Evolutionary conservation across 2,888 invertebrate species (phyloP).

Genomic region (Helleia helle): DNA sequence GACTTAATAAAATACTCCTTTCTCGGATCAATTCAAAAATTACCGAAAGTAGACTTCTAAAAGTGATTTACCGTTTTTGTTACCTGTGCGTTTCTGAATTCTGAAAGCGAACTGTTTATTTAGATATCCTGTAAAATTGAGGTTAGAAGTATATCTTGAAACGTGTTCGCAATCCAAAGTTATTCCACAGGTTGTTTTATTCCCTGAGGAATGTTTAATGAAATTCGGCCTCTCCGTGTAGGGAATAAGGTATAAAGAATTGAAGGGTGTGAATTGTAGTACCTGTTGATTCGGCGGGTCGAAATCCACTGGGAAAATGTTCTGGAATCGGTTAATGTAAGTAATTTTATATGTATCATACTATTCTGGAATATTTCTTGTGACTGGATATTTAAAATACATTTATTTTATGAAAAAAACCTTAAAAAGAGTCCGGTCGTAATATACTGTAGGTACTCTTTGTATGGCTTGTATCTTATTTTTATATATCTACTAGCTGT

Average conservation of each 20-base stretch:
- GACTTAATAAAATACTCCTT: slow-evolving; percentile 4
- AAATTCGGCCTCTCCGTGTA: slow-evolving; percentile 42
- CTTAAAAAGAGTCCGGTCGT: too few relatives aligned
- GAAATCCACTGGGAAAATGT: slow-evolving; percentile 52
- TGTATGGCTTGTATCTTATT: too few relatives aligned
- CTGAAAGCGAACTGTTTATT: neutral
- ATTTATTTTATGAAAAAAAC: too few relatives aligned
- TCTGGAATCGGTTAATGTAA: slow-evolving; percentile 56
- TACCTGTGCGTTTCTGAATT: neutral
- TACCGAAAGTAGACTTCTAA: neutral
- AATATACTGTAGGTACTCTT: too few relatives aligned
- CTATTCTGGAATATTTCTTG: too few relatives aligned
- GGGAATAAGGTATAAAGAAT: neutral
- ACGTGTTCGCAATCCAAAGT: neutral
- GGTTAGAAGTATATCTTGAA: neutral
- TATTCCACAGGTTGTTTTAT: slow-evolving; percentile 54
- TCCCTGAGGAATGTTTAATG: slow-evolving; percentile 31
- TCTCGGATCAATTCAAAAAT: neutral
- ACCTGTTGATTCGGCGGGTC: slow-evolving; percentile 65
- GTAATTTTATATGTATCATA: slow-evolving; percentile 31
- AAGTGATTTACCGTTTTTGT: neutral
- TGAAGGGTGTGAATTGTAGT: slow-evolving; percentile 48
- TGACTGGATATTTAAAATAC: too few relatives aligned
- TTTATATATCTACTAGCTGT: too few relatives aligned
- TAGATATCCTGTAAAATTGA: neutral